A percentile compares a stretch with the other conserved stretches of the same genome.
Conservation (phyloP, 2,113 vertebrate species). For the Deroptyus accipitrinus region DNA sequence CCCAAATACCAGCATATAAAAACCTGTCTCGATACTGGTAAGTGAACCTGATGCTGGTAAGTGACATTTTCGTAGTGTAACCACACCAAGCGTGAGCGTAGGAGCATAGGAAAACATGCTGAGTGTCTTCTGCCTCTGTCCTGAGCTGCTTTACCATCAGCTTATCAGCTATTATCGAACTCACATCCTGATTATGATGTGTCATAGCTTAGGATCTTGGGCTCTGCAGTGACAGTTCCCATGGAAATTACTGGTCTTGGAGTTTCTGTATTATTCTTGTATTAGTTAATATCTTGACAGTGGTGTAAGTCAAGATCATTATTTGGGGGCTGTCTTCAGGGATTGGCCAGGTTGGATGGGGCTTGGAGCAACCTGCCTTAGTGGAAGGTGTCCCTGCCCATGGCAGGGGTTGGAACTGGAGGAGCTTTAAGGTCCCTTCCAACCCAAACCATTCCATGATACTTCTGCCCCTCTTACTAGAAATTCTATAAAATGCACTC, state of each 20-base stretch:
- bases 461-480: not conserved
- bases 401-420: not conserved
- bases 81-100: accelerated
- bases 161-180: accelerated
- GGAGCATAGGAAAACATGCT: accelerated
- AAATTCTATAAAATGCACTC: not conserved
- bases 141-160: not conserved
- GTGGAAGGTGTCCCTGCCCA: not conserved
- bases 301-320: not conserved
- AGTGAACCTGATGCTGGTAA: slow-evolving; percentile 85
- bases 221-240: not conserved
- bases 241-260: not conserved
- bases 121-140: not conserved
- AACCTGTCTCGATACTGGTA: slow-evolving; percentile 91
- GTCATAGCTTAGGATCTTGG: too few relatives aligned
- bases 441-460: not conserved
- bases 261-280: not conserved
- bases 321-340: not conserved
- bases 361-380: not conserved
- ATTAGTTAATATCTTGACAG: not conserved
- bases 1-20: slow-evolving; percentile 88
- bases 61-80: not conserved
- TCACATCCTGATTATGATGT: accelerated
- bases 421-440: not conserved
- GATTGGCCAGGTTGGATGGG: not conserved